These are phyloP conservation scores for Caenorhabditis uteleia DNA, from an alignment of 2,888 invertebrate genomes.

Conservation along the genomic window DNA sequence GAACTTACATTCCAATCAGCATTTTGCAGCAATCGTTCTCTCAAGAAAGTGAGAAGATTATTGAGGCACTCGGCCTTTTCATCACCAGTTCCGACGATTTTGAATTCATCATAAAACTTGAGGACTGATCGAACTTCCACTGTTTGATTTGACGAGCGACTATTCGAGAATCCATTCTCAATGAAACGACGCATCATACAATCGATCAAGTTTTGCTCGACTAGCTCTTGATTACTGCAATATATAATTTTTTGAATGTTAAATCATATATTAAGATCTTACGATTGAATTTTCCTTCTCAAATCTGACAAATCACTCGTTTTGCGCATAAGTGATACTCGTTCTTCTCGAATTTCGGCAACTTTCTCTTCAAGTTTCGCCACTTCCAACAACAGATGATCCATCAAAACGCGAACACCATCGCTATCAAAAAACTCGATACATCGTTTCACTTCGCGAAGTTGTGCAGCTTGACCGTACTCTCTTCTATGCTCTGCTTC, in stretches of 20 bases:
- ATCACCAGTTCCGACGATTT: conserved; percentile 12
- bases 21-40: conserved; percentile 16
- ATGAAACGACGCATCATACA: conserved; percentile 21
- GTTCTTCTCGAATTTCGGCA: conserved; percentile 6
- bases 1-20: conserved; percentile 24
- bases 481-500: conserved; percentile 74
- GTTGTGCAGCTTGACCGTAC: conserved; percentile 74
- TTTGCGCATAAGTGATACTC: conserved; percentile 20
- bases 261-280: conserved; percentile 19
- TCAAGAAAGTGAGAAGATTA: conserved; percentile 13
- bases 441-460: conserved; percentile 79
- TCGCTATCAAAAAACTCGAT: conserved; percentile 78
- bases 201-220: conserved; percentile 27
- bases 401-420: conserved; percentile 53
- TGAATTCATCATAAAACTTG: conserved; percentile 32
- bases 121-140: conserved; percentile 23
- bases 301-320: too few species aligned
- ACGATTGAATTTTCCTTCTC: conserved; percentile 18
- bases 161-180: conserved; percentile 21
- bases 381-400: conserved; percentile 15
- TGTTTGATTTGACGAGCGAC: conserved; percentile 3
- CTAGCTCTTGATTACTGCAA: conserved; percentile 21
- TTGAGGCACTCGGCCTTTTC: conserved; percentile 29
- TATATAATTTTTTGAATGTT: conserved; percentile 3
- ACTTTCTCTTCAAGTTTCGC: conserved; percentile 11